phyloP scores from a whole-genome alignment of 2,888 invertebrate species.

The Vannuccia rotundouncinata region DNA sequence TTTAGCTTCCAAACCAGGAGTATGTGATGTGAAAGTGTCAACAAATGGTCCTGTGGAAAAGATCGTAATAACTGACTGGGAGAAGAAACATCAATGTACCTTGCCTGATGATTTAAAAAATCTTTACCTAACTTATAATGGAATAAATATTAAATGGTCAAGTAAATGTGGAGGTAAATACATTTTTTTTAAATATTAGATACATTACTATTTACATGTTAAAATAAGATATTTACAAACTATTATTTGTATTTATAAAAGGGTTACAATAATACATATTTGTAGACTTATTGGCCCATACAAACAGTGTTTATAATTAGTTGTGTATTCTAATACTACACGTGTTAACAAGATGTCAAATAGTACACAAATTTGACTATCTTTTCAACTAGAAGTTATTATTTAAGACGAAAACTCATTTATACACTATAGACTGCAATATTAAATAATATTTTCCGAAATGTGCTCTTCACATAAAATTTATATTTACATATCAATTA shows the following conservation, averaged over 20 bases:
- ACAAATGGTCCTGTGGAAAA: conserved; percentile 45
- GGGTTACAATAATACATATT: no score
- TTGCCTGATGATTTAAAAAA: conserved; percentile 53
- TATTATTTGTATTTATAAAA: conserved; percentile 14
- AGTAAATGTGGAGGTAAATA: conserved; percentile 43
- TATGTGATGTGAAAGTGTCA: conserved; percentile 47
- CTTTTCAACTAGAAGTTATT: no score
- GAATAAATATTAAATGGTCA: conserved; percentile 52
- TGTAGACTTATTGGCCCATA: no score
- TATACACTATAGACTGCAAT: no score
- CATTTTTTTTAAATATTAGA: not conserved
- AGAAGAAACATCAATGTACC: conserved; percentile 50
- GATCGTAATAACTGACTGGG: conserved; percentile 46
- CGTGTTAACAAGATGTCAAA: no score
- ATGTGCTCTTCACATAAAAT: no score
- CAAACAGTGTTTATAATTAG: no score
- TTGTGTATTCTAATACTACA: no score
- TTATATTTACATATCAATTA: no score
- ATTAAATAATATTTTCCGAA: no score
- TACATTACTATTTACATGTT: not conserved
- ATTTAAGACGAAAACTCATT: no score
- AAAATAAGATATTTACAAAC: not conserved
- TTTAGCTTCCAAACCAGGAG: conserved; percentile 47
- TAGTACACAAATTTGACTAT: no score
- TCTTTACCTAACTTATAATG: conserved; percentile 53